These are phyloP conservation scores for Cyaniris semiargus DNA, from an alignment of 2,888 invertebrate genomes.

Conservation along the genomic window DNA sequence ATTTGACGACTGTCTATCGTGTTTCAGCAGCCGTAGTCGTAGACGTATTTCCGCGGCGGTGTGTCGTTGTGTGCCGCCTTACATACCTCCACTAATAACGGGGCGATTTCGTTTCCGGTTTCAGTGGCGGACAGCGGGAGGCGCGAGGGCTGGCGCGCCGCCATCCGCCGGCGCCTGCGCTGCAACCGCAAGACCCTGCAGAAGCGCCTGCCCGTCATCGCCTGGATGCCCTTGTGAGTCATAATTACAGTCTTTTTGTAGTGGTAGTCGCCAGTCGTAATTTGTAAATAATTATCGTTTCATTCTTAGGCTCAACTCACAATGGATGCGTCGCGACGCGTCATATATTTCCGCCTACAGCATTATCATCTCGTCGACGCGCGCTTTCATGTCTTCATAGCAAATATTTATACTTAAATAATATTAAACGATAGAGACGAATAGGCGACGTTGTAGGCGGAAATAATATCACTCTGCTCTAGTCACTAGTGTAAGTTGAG, in stretches of 20 bases:
- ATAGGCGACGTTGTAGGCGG: no score
- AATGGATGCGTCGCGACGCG: no score
- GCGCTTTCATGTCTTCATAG: no score
- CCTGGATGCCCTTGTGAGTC: slow-evolving; percentile 86
- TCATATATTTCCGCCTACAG: no score
- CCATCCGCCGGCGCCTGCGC: slow-evolving; percentile 79
- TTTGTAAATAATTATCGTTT: neutral
- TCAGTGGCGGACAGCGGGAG: slow-evolving; percentile 73
- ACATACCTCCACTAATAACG: neutral
- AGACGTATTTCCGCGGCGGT: neutral
- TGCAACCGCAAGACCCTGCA: slow-evolving; percentile 86
- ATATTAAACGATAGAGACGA: no score
- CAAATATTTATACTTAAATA: no score
- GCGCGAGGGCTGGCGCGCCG: slow-evolving; percentile 62
- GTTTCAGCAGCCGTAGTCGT: neutral
- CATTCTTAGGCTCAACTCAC: no score
- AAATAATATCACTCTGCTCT: no score
- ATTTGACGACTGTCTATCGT: no score
- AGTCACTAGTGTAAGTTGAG: no score
- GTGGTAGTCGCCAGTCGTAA: neutral
- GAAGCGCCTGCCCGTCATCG: slow-evolving; percentile 86
- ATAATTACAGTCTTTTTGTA: neutral
- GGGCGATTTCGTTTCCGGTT: slow-evolving; percentile 51
- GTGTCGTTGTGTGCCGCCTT: neutral
- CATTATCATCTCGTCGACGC: no score